These are phyloP conservation scores for Dendroctonus valens DNA, from an alignment of 1,140 invertebrate genomes.

Conservation along the genomic window DNA sequence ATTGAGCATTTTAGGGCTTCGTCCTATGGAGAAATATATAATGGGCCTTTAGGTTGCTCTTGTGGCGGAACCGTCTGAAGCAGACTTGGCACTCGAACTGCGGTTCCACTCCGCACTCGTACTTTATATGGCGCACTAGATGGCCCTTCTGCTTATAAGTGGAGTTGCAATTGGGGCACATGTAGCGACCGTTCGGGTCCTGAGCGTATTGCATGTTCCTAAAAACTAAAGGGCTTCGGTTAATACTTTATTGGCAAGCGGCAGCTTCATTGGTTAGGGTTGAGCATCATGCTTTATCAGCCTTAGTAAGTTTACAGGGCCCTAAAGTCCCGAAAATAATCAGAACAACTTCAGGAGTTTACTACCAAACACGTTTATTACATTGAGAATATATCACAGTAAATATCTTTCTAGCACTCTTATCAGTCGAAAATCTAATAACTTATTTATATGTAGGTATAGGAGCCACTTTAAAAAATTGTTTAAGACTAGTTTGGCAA, in stretches of 20 bases:
- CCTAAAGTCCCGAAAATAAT: neutral
- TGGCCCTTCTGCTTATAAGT: slow-evolving; percentile 47
- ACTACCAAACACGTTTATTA: too few relatives aligned
- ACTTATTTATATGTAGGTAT: too few relatives aligned
- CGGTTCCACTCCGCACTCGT: slow-evolving; percentile 69
- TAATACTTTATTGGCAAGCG: too few relatives aligned
- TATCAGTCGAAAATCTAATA: too few relatives aligned
- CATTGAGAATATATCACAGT: too few relatives aligned
- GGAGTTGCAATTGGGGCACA: slow-evolving; percentile 38
- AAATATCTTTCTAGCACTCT: too few relatives aligned
- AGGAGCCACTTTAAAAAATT: too few relatives aligned
- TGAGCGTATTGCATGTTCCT: slow-evolving; percentile 36
- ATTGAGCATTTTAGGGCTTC: slow-evolving; percentile 15
- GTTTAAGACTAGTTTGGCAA: too few relatives aligned
- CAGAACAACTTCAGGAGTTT: too few relatives aligned
- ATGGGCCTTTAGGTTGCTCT: slow-evolving; percentile 39
- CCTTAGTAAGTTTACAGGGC: neutral
- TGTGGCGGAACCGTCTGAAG: slow-evolving; percentile 39
- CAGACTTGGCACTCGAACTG: slow-evolving; percentile 65
- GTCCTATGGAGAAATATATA: slow-evolving; percentile 34
- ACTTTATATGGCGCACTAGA: slow-evolving; percentile 60
- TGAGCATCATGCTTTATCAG: neutral
- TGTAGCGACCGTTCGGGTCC: slow-evolving; percentile 38
- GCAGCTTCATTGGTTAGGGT: too few relatives aligned
- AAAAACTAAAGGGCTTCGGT: slow-evolving; percentile 33